Conservation (phyloP, 2,113 vertebrate genomes). For the Athene cunicularia region DNA sequence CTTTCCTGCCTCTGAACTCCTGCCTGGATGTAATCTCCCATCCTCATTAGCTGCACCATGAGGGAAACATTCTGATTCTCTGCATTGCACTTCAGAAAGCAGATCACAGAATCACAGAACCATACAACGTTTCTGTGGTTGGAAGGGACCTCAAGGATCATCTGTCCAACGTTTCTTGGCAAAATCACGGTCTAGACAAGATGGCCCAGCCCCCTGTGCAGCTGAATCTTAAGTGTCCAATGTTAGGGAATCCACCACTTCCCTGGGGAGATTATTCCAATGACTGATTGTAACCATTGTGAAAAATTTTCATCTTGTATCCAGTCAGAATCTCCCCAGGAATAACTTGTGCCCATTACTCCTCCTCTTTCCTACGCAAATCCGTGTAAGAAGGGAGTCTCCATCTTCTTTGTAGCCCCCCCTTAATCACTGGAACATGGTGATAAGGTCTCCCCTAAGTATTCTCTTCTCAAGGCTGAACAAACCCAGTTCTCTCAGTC, state of each 20-base stretch:
- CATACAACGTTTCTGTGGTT: neutral
- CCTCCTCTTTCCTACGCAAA: too few relatives aligned
- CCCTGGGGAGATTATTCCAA: neutral
- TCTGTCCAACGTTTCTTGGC: neutral
- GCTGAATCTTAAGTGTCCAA: neutral
- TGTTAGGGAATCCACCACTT: too few relatives aligned
- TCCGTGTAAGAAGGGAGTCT: too few relatives aligned
- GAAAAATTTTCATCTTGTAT: neutral
- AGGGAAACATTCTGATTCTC: neutral
- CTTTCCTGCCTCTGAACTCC: slow-evolving; percentile 11
- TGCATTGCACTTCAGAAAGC: neutral
- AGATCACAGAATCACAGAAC: neutral
- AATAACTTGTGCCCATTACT: neutral
- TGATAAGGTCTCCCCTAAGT: too few relatives aligned
- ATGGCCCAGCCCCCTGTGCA: neutral
- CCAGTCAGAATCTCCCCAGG: neutral
- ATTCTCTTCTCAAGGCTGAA: too few relatives aligned
- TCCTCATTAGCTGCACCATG: neutral
- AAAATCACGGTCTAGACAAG: neutral
- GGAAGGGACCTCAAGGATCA: neutral
- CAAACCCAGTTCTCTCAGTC: too few relatives aligned
- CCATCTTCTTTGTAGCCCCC: too few relatives aligned
- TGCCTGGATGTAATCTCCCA: neutral
- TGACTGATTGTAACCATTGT: neutral
- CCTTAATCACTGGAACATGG: too few relatives aligned